A percentile compares a stretch with the other conserved stretches of the same genome.
Conservation (phyloP, 2,113 vertebrate genomes). For the Anolis carolinensis region DNA sequence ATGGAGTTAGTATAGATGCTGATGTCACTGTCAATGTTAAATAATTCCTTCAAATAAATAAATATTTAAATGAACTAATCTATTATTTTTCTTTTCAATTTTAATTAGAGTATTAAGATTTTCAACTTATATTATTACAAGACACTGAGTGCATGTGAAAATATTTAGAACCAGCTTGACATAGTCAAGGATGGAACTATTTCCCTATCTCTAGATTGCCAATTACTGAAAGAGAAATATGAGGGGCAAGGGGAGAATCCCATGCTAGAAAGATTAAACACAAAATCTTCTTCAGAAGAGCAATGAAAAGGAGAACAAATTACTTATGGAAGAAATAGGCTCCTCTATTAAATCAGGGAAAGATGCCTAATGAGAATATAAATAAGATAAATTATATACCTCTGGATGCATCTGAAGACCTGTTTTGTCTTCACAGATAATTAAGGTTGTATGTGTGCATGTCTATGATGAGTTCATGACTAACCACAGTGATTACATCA, state of each 20-base stretch:
- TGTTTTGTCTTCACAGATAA: constrained; percentile 61
- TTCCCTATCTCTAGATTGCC: constrained; percentile 19
- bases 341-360: constrained; percentile 30
- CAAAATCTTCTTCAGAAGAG: constrained; percentile 35
- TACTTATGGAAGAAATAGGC: constrained; percentile 25
- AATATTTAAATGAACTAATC: constrained; percentile 24
- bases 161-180: constrained; percentile 7
- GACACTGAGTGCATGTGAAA: constrained; percentile 2
- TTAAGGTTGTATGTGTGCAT: constrained; percentile 42
- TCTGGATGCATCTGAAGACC: constrained; percentile 56
- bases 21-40: constrained; percentile 25
- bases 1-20: neutral
- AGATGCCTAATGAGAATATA: constrained; percentile 53
- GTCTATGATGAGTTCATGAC: constrained; percentile 51
- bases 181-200: constrained; percentile 13
- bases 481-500: constrained; percentile 52
- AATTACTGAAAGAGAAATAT: constrained; percentile 37
- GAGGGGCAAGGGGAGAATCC: neutral
- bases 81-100: constrained; percentile 12
- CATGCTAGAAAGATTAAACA: constrained; percentile 31
- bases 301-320: constrained; percentile 44
- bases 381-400: constrained; percentile 61
- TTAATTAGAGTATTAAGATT: constrained; percentile 31
- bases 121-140: constrained; percentile 28
- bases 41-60: constrained; percentile 12